phyloP scores from a whole-genome alignment of 2,888 invertebrate species.

The Harpalus rufipes region DNA sequence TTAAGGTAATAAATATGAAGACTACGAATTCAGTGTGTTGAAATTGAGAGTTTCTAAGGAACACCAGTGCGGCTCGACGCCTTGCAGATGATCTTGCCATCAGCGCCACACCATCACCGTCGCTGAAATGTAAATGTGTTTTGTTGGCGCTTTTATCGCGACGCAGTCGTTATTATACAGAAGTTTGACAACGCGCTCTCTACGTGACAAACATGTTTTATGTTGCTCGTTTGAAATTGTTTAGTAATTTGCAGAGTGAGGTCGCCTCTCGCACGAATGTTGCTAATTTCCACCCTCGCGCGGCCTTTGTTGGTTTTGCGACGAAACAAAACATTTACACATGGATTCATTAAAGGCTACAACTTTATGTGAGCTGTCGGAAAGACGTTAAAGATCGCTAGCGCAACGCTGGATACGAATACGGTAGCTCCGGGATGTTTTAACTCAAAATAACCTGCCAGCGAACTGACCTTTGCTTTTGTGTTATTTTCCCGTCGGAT shows the following conservation, averaged over 20 bases:
- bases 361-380: conserved; percentile 53
- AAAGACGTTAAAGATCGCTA: conserved; percentile 63
- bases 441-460: conserved; percentile 36
- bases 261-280: conserved; percentile 51
- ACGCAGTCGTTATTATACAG: conserved; percentile 65
- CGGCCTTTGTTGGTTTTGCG: conserved; percentile 58
- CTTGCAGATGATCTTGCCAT: conserved; percentile 17
- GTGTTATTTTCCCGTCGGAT: conserved; percentile 33
- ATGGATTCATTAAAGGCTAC: conserved; percentile 64
- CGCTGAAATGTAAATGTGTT: conserved; percentile 61
- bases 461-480: conserved; percentile 38
- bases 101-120: neutral
- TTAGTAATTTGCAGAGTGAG: conserved; percentile 62
- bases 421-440: conserved; percentile 24
- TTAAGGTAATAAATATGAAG: too few species aligned
- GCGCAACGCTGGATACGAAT: neutral
- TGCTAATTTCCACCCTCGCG: conserved; percentile 59
- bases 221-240: conserved; percentile 64
- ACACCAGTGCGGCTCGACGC: neutral
- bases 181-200: conserved; percentile 63
- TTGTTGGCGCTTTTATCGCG: conserved; percentile 61
- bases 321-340: conserved; percentile 64
- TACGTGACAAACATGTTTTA: conserved; percentile 67
- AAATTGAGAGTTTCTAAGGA: neutral
- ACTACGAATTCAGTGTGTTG: too few species aligned